Percentiles rank a stretch among this genome's conserved stretches.
phyloP scores from a whole-genome alignment of 2,113 vertebrate genomes.

The Gobio gobio region DNA sequence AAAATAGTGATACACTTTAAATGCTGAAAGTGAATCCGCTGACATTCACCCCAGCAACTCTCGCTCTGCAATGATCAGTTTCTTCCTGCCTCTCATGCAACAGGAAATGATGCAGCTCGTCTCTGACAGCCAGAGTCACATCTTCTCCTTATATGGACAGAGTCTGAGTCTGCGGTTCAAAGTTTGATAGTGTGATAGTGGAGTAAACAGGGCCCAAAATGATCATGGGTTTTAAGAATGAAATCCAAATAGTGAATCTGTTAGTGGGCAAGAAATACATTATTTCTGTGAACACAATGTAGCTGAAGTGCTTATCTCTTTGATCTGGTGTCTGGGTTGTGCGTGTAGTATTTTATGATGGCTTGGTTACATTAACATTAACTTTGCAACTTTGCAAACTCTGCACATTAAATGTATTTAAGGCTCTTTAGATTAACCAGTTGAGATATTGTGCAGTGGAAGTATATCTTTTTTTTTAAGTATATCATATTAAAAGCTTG shows the following conservation, averaged over 20 bases:
- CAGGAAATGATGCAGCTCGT: background rate
- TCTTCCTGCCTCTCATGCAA: background rate
- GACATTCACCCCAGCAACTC: background rate
- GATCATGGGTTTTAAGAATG: background rate
- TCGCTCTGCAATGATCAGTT: background rate
- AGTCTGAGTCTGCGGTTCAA: background rate
- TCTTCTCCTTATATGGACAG: background rate
- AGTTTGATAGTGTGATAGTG: background rate
- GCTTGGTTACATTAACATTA: background rate
- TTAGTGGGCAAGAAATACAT: background rate
- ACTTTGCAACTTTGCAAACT: background rate
- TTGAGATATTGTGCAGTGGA: background rate
- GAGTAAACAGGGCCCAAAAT: background rate
- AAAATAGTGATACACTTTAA: background rate
- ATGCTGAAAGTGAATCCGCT: background rate
- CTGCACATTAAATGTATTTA: background rate
- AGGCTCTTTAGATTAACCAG: background rate
- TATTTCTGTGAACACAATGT: background rate
- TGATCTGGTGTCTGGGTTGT: background rate
- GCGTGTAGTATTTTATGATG: no score
- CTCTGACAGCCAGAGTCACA: background rate
- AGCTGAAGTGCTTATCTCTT: background rate
- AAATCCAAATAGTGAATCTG: background rate
- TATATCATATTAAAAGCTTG: background rate
- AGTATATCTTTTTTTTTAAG: background rate